These are phyloP conservation scores for Aspidoscelis tigris DNA, from an alignment of 2,113 vertebrate species.

Conservation along the genomic window DNA sequence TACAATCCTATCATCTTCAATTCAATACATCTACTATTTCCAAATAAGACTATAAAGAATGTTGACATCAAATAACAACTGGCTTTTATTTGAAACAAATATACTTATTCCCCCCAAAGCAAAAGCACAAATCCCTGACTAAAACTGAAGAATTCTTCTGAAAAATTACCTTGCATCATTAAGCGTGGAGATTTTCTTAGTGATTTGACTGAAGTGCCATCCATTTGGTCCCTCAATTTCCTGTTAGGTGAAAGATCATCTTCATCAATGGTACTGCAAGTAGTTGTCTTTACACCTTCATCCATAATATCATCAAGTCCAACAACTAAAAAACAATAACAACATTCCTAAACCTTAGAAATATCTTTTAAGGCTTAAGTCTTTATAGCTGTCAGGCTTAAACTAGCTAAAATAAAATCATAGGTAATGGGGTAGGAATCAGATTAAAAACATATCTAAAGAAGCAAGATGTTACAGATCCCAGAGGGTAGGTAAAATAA, in stretches of 20 bases:
- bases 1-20: neutral
- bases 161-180: conserved; percentile 82
- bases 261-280: conserved; percentile 77
- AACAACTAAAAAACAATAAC: conserved; percentile 75
- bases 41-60: neutral
- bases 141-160: neutral
- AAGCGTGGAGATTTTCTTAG: conserved; percentile 84
- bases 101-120: neutral
- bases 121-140: neutral
- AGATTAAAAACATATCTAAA: conserved; percentile 20
- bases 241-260: conserved; percentile 79
- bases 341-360: conserved; percentile 62
- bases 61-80: neutral
- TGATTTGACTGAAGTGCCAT: conserved; percentile 76
- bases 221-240: conserved; percentile 76
- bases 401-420: conserved; percentile 32
- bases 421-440: neutral
- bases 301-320: conserved; percentile 85
- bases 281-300: conserved; percentile 82
- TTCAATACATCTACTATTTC: too few species aligned
- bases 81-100: neutral
- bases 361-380: neutral
- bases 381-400: conserved; percentile 1
- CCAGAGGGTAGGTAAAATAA: conserved; percentile 48
- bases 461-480: conserved; percentile 42